Percentiles rank a stretch among this genome's conserved stretches.
phyloP scores from a whole-genome alignment of 2,888 invertebrate species.

The Tridacna crocea region DNA sequence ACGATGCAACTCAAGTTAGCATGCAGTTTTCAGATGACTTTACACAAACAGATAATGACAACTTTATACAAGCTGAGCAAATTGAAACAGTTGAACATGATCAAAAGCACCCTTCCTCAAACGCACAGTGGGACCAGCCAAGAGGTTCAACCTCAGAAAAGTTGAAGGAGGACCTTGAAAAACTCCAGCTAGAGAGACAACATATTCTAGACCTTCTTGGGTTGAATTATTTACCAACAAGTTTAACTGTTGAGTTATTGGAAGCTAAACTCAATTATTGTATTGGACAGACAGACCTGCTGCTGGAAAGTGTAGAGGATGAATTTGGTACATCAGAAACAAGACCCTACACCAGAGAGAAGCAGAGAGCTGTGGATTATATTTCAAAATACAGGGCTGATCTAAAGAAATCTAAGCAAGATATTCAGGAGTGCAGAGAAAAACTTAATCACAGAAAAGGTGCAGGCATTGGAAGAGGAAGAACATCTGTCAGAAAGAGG shows the following conservation, averaged over 20 bases:
- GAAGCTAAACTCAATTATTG: constrained; percentile 84
- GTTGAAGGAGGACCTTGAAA: constrained; percentile 78
- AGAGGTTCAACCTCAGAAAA: constrained; percentile 39
- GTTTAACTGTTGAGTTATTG: constrained; percentile 82
- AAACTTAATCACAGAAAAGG: constrained; percentile 69
- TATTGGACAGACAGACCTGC: constrained; percentile 83
- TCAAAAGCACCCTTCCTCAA: background rate
- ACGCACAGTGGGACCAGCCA: background rate
- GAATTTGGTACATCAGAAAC: constrained; percentile 56
- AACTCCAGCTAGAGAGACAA: constrained; percentile 78
- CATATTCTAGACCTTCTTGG: constrained; percentile 81
- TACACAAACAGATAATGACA: constrained; percentile 72
- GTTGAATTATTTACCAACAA: constrained; percentile 81
- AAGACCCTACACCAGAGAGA: constrained; percentile 26
- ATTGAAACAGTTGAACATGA: background rate
- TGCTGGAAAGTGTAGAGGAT: constrained; percentile 81
- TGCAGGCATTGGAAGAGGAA: constrained; percentile 65
- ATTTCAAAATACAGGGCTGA: constrained; percentile 74
- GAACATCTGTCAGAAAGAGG: constrained; percentile 69
- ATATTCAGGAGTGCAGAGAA: constrained; percentile 77
- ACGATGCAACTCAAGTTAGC: constrained; percentile 61
- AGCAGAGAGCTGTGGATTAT: constrained; percentile 72
- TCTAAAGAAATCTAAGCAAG: constrained; percentile 77
- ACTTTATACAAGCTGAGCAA: background rate
- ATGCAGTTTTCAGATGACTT: constrained; percentile 72